Base-by-base conservation (phyloP, 2,888 invertebrate species). In the Orthonychiurus folsomi region DNA sequence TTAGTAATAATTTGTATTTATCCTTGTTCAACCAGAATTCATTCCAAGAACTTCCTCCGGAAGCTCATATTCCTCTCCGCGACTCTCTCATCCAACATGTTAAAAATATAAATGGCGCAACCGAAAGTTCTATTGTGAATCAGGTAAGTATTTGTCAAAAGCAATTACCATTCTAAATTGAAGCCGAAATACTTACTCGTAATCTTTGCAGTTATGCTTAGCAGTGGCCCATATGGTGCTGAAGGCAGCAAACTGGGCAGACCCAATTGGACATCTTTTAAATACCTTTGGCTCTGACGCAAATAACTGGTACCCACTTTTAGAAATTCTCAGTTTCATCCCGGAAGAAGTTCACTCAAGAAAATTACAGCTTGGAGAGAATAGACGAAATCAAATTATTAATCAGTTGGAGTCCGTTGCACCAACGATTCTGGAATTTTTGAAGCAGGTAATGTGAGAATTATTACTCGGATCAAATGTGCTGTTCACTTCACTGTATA, bases 281-380 rank as follows among this genome's bases (percentile, higher is more conserved):
- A 85, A 85, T 74, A 84, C 84, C 75, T 89, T 87, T 75, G 86
- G 87, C 0, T 75, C 63, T 9, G 68, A 72, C 59, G 58, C 66
- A 26, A 72, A 72, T 57, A 78, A 82, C 26, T 81, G 89, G 69
- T 88, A 87, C 82, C 91, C 93, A 26, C 80, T 97, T 64, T 77
- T 97, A 72, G 94, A 95, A 82, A 85, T 97, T 70, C 81, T 99
- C 70, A 93, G 89, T 56, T 89, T 96, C 26, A 80, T 97, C 74
- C 96, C 97, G 3, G 97, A 99, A 80, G 97, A 99, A 84, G 86
- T 94, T 63, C 87, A 88, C 76, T 88, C 88, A 0, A 79, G 88
- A 70, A 85, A 83, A 69, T 79, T 92, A 63, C 69, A 79, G 74
- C 81, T 99, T 65, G 97, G 96, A 50, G 90, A 90, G 69, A 97